These are phyloP conservation scores for Pollenia amentaria DNA, from an alignment of 2,888 invertebrate species.

Conservation along the genomic window DNA sequence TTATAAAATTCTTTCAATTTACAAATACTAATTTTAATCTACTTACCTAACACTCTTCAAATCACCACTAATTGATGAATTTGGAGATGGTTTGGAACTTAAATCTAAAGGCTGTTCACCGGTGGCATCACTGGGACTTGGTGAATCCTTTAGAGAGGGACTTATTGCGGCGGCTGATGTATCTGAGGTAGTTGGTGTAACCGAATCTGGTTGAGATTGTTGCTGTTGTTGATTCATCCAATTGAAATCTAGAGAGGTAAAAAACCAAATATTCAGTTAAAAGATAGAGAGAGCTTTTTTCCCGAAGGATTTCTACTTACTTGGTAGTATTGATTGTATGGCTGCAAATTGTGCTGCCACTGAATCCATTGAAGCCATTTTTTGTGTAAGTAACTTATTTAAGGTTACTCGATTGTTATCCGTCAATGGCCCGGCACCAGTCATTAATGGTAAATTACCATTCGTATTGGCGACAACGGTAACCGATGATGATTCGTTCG, in stretches of 20 bases:
- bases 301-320: slow-evolving; percentile 73
- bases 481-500: slow-evolving; percentile 83
- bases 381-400: slow-evolving; percentile 82
- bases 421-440: slow-evolving; percentile 84
- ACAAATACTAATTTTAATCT: background rate
- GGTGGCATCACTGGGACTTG: slow-evolving; percentile 85
- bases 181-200: slow-evolving; percentile 84
- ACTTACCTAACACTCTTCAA: slow-evolving; percentile 88
- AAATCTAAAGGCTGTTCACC: slow-evolving; percentile 93
- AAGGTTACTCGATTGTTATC: slow-evolving; percentile 76
- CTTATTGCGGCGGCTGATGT: slow-evolving; percentile 83
- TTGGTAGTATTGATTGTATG: slow-evolving; percentile 85
- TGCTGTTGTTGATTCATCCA: slow-evolving; percentile 77
- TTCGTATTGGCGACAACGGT: slow-evolving; percentile 54
- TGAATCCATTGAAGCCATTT: slow-evolving; percentile 87
- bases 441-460: slow-evolving; percentile 72
- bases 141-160: slow-evolving; percentile 85
- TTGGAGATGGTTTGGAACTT: slow-evolving; percentile 90
- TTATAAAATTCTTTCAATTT: too few species aligned
- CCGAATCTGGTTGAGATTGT: slow-evolving; percentile 80
- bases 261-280: background rate
- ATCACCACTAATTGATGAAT: slow-evolving; percentile 84
- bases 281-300: background rate
- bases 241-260: slow-evolving; percentile 72
- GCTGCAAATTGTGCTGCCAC: slow-evolving; percentile 89